Evolutionary conservation across 2,113 vertebrate genomes (phyloP).

Genomic region (Saguinus imperator): DNA sequence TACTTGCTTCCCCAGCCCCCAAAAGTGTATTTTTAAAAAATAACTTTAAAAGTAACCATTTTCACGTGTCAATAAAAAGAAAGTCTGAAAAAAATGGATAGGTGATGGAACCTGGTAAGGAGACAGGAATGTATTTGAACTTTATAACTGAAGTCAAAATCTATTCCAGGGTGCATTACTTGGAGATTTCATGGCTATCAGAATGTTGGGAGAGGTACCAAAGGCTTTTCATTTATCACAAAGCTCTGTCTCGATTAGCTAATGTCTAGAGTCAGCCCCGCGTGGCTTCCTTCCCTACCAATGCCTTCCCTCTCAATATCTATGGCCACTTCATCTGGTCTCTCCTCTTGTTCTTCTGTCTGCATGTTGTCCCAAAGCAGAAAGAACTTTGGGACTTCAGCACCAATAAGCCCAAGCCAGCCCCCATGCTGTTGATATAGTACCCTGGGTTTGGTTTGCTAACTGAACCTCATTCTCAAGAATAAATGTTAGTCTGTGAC

Average conservation of each 20-base stretch:
- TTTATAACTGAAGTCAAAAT: background rate
- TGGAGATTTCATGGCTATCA: background rate
- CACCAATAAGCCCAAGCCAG: background rate
- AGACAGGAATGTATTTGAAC: background rate
- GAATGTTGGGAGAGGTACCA: background rate
- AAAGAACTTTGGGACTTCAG: background rate
- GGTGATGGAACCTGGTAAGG: background rate
- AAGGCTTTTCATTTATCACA: background rate
- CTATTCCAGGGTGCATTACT: no score
- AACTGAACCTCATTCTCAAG: background rate
- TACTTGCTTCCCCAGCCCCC: background rate
- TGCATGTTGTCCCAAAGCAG: background rate
- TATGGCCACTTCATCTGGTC: background rate
- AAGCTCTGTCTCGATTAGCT: conserved; percentile 16
- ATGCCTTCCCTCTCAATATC: background rate
- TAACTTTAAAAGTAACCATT: conserved; percentile 29
- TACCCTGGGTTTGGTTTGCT: background rate
- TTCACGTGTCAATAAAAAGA: background rate
- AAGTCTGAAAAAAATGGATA: background rate
- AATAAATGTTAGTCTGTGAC: background rate
- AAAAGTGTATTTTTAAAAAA: background rate
- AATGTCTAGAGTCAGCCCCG: background rate
- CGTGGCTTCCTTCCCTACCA: background rate
- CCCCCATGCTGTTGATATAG: background rate
- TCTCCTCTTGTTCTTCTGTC: background rate